Evolutionary conservation across 2,113 vertebrate genomes (phyloP).

Genomic region (Oryzias woworae): DNA sequence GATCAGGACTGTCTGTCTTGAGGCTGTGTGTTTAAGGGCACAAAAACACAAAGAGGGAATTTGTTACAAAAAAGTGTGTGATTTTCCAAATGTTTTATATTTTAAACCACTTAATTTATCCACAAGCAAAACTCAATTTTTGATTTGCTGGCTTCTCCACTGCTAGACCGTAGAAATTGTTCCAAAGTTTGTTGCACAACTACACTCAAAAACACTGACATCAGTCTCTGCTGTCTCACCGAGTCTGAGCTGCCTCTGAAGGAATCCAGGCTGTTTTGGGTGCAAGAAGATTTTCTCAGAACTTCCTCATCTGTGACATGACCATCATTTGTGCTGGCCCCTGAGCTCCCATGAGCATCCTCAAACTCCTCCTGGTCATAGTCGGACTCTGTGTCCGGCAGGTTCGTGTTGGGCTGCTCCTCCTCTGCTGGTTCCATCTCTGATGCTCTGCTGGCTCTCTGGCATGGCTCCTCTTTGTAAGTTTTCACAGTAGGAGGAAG

Average conservation of each 20-base stretch:
- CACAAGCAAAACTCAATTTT: neutral
- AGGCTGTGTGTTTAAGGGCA: neutral
- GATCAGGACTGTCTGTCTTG: slow-evolving; percentile 7
- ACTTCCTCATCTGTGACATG: slow-evolving; percentile 80
- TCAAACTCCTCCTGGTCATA: slow-evolving; percentile 91
- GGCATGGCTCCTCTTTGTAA: slow-evolving; percentile 49
- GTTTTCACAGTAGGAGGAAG: slow-evolving; percentile 22
- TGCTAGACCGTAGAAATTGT: neutral
- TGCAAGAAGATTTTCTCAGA: slow-evolving; percentile 80
- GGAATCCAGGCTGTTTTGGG: slow-evolving; percentile 84
- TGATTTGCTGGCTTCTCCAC: slow-evolving; percentile 3
- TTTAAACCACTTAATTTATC: neutral
- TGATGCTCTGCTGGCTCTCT: slow-evolving; percentile 6
- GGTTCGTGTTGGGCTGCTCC: slow-evolving; percentile 66
- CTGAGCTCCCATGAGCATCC: slow-evolving; percentile 75
- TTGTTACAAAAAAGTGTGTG: neutral
- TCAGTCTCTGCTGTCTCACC: slow-evolving; percentile 70
- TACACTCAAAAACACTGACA: neutral
- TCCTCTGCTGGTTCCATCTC: slow-evolving; percentile 27
- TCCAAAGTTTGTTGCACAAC: neutral
- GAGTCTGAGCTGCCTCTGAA: slow-evolving; percentile 87
- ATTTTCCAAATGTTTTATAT: neutral
- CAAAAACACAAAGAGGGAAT: slow-evolving; percentile 17
- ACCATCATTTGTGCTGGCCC: slow-evolving; percentile 78
- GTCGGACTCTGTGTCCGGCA: slow-evolving; percentile 83